Evolutionary conservation across 1,140 invertebrate genomes (phyloP), one percentile per base, ranked within the genome.

Genomic region (Bicyclus anynana): DNA sequence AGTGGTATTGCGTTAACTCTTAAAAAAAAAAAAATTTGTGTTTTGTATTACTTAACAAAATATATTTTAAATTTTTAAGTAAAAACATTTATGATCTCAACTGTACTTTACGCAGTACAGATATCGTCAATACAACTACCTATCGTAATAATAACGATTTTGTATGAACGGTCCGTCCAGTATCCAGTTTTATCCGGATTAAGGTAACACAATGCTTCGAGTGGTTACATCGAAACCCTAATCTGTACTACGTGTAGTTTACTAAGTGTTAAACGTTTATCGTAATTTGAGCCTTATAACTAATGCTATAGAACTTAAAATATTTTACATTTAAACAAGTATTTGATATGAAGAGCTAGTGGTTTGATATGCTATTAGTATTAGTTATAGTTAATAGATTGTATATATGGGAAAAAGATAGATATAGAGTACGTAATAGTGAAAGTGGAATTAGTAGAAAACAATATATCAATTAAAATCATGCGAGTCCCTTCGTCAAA

Each of bases 61-160:
- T n/a, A n/a, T n/a, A n/a, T n/a, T n/a, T n/a, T n/a, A n/a, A 33
- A 12, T 3, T 12, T 33, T 33, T 10, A 29, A 33, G 1, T 4
- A 7, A 10, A 12, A 29, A 17, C 37, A 40, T 5, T 16, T 44
- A 3, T 44, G 42, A n/a, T 20, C 17, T 12, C 12, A 21, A 17
- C 37, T 42, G 51, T 53, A 53, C 51, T 42, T 44, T 21, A 44
- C 9, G 20, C 37, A 14, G 42, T 42, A 35, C 47, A n/a, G n/a
- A 40, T 5, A 42, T 49, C 37, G 29, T 53, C 50, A 37, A 53
- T 53, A 29, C 49, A 37, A 26, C n/a, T 49, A 53, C 53, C 55
- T 49, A 53, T 59, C 55, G 38, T 58, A 40, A 16, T 16, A 26
- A n/a, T 53, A 59, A 59, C 53, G 42, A 53, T 55, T 48, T 48